Conservation (phyloP, 2,797 vertebrate genomes). For the Melanotaenia pygmaea region DNA sequence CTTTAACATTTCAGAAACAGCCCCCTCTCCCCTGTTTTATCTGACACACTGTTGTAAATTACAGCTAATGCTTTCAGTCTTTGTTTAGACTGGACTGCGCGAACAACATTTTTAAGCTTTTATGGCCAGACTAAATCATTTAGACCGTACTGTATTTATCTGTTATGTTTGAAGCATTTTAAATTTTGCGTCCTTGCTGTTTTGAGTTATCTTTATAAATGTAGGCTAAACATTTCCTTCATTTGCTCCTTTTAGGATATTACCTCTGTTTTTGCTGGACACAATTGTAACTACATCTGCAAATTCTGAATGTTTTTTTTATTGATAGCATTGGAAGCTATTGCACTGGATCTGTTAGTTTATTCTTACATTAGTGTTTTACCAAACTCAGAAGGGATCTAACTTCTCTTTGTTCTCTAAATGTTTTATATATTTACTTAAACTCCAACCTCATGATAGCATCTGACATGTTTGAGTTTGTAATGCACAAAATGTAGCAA, state of each 20-base stretch:
- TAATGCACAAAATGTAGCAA: conserved; percentile 1
- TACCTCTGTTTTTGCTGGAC: neutral
- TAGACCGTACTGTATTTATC: neutral
- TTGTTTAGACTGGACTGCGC: neutral
- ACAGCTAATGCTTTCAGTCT: neutral
- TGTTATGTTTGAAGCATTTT: neutral
- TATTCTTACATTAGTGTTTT: conserved; percentile 7
- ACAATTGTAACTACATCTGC: neutral
- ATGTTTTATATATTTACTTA: conserved; percentile 17
- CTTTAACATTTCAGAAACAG: too few relatives aligned
- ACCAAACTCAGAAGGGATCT: neutral
- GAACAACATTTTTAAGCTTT: neutral
- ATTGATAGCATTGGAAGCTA: neutral
- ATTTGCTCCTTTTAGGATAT: neutral
- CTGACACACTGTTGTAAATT: neutral
- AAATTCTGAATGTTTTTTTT: neutral
- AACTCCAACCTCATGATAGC: conserved; percentile 1
- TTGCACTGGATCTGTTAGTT: neutral
- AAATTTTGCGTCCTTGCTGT: neutral
- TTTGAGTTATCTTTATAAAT: conserved; percentile 1
- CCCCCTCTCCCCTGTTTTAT: neutral
- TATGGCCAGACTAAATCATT: neutral
- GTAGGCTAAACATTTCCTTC: neutral
- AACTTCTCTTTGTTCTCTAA: neutral
- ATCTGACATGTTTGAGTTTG: conserved; percentile 12